A percentile compares a stretch with the other conserved stretches of the same genome.
Conservation (phyloP, 2,888 invertebrate genomes). For the Tipula vernalis region DNA sequence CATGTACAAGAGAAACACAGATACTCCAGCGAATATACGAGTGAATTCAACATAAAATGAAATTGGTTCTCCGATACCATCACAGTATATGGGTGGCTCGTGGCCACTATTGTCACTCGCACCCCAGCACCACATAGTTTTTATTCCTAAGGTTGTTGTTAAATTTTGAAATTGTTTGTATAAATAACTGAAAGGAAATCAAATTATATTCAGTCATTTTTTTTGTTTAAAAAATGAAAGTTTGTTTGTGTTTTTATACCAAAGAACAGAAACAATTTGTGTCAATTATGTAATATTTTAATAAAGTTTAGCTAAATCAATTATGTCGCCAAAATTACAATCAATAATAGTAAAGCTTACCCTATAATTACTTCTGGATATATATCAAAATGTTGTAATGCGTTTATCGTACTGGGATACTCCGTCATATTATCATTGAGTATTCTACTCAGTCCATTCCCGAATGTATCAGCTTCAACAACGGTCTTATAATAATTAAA, state of each 20-base stretch:
- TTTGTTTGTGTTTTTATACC: too few species aligned
- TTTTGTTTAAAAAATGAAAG: too few species aligned
- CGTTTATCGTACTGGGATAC: conserved; percentile 68
- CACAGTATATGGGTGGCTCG: conserved; percentile 18
- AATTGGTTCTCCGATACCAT: conserved; percentile 62
- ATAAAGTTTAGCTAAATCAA: conserved; percentile 21
- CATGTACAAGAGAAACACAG: conserved; percentile 52
- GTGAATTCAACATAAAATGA: conserved; percentile 71
- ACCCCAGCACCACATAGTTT: conserved; percentile 32
- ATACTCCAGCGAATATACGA: conserved; percentile 62
- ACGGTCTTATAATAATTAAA: conserved; percentile 80
- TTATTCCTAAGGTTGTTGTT: conserved; percentile 17
- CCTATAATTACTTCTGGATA: conserved; percentile 61
- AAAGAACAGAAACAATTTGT: too few species aligned
- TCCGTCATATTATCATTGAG: conserved; percentile 67
- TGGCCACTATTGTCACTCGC: conserved; percentile 41
- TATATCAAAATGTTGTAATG: conserved; percentile 68
- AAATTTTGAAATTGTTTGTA: conserved; percentile 18
- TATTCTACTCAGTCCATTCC: conserved; percentile 47
- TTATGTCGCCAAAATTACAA: background rate
- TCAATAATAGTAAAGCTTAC: conserved; percentile 21
- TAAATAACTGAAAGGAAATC: conserved; percentile 33
- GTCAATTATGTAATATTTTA: too few species aligned
- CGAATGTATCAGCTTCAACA: conserved; percentile 49
- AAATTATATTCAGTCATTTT: conserved; percentile 23